Evolutionary conservation across 2,113 vertebrate species (phyloP), one percentile per base, ranked within the genome.

Genomic region (Sphyrna mokarran): DNA sequence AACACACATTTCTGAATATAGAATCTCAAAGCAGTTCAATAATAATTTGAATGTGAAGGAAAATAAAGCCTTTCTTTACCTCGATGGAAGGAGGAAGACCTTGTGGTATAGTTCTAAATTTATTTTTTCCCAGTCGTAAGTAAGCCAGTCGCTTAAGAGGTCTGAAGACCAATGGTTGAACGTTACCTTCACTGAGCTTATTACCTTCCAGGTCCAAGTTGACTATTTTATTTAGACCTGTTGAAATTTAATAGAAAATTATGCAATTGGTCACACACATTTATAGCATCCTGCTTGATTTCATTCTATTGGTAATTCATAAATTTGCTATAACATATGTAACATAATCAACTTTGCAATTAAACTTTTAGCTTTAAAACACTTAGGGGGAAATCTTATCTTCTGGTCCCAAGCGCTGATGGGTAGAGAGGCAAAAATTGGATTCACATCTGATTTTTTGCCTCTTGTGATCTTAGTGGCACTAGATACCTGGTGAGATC

Each of bases 141-240:
- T 99, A 99, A 76, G 97, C 97, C 54, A 99, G 97, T 86, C 98
- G 98, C 95, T 96, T 97, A 96, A 99, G 97, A 95, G 98, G 97
- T 48, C 96, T 96, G 37, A 99, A 99, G 95, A 98, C 98, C 96
- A 96, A 96, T 86, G 98, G 99, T 95, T 97, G 97, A 94, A 99
- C 98, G 22, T 98, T 98, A 0, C 97, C 97, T 97, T 99, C 99
- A 96, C 98, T 99, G 43, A 99, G 98, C 96, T 98, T 96, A 96
- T 99, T 99, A 95, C 97, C 98, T 97, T 99, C 99, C 96, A 99
- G 33, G 97, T 99, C 99, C 97, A 99, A 97, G 78, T 98, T 98
- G 96, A 99, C 96, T 96, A 99, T 96, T n/a, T 97, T 98, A 96
- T 96, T 97, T 96, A 99, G 97, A 97, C 85, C 99, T 99, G 96